Evolutionary conservation across 2,797 vertebrate species (phyloP).

Genomic region (Hozukius guyotensis): DNA sequence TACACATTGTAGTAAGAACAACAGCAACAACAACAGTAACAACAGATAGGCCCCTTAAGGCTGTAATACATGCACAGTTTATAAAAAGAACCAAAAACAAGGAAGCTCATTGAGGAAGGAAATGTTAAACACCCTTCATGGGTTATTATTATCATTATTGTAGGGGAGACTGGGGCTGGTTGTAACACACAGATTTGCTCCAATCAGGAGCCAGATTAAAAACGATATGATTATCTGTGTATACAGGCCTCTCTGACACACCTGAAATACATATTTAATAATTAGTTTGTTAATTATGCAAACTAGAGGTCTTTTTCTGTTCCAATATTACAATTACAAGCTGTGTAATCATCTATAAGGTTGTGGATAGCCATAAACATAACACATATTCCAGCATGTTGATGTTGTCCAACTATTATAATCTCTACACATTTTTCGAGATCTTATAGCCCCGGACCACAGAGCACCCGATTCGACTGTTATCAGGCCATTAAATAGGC

Average conservation of each 20-base stretch:
- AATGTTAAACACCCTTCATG: not conserved
- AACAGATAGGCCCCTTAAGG: conserved; percentile 42
- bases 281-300: not conserved
- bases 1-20: conserved; percentile 41
- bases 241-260: not conserved
- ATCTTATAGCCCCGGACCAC: too few relatives aligned
- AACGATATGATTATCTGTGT: not conserved
- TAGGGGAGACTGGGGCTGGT: conserved; percentile 29
- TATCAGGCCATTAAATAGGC: too few relatives aligned
- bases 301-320: not conserved
- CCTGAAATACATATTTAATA: not conserved
- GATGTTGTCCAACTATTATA: not conserved
- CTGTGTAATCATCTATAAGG: not conserved
- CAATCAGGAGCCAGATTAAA: not conserved
- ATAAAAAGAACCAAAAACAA: conserved; percentile 36
- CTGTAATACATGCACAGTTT: conserved; percentile 64
- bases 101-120: too few relatives aligned
- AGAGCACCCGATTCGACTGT: too few relatives aligned
- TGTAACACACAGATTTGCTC: not conserved
- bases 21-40: conserved; percentile 51
- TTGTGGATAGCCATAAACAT: not conserved
- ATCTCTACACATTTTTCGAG: not conserved
- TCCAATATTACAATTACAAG: not conserved
- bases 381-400: not conserved
- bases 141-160: not conserved